Percentiles rank a stretch among this genome's conserved stretches.
Evolutionary conservation across 2,888 invertebrate genomes (phyloP).

Genomic region (Clistopyga incitator): DNA sequence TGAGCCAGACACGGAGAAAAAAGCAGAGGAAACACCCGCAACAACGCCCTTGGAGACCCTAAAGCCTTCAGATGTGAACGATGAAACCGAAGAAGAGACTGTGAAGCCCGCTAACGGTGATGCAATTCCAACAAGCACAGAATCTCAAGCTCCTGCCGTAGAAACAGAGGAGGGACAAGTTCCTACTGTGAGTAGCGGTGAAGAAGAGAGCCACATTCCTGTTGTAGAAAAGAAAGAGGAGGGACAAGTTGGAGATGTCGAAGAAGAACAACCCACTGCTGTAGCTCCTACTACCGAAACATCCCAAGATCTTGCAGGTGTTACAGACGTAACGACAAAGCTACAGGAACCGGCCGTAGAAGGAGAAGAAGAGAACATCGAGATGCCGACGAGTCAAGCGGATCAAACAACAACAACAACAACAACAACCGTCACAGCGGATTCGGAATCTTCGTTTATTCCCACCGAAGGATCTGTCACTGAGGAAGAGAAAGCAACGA

Average conservation of each 20-base stretch:
- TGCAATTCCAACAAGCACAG: conserved; percentile 16
- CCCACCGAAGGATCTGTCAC: conserved; percentile 17
- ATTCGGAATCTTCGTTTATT: background rate
- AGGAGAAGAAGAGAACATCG: conserved; percentile 27
- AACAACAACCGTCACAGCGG: conserved; percentile 18
- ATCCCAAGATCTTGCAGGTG: background rate
- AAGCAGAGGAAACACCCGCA: conserved; percentile 24
- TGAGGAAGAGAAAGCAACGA: conserved; percentile 38
- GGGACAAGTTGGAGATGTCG: no score
- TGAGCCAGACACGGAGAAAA: conserved; percentile 51
- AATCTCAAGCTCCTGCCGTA: conserved; percentile 44
- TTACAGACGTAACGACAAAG: background rate
- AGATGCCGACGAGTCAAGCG: conserved; percentile 21
- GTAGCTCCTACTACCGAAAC: conserved; percentile 20
- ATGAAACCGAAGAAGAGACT: conserved; percentile 43
- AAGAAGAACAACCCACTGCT: no score
- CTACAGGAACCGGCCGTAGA: conserved; percentile 45
- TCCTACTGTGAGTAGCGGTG: conserved; percentile 21
- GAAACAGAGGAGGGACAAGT: conserved; percentile 49
- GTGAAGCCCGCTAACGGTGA: conserved; percentile 17
- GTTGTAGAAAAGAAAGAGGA: background rate
- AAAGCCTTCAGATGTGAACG: conserved; percentile 3
- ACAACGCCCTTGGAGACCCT: background rate
- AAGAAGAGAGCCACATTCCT: background rate
- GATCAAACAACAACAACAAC: no score